Evolutionary conservation across 2,888 invertebrate genomes (phyloP).

Genomic region (Tachina fera): DNA sequence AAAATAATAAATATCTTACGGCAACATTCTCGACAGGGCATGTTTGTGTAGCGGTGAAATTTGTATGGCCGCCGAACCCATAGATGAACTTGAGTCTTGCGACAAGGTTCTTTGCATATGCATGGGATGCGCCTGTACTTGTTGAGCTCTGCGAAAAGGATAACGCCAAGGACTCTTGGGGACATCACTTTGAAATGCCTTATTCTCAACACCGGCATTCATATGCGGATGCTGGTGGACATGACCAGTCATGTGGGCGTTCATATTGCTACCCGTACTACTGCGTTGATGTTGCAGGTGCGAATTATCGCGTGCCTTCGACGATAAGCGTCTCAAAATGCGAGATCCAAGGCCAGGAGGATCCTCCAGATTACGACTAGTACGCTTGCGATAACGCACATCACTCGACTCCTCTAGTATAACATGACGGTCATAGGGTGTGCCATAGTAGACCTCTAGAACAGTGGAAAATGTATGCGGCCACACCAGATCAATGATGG

Average conservation of each 20-base stretch:
- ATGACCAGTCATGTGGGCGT: constrained; percentile 38
- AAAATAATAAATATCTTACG: constrained; percentile 76
- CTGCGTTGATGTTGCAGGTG: constrained; percentile 59
- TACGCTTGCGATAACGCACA: constrained; percentile 86
- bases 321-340: constrained; percentile 89
- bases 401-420: constrained; percentile 94
- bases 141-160: constrained; percentile 84
- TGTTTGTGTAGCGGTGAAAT: constrained; percentile 82
- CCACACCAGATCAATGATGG: constrained; percentile 92
- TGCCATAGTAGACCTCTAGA: constrained; percentile 94
- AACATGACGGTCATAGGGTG: constrained; percentile 95
- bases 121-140: constrained; percentile 77
- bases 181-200: constrained; percentile 86
- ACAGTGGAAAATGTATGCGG: constrained; percentile 96
- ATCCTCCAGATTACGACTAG: constrained; percentile 86
- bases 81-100: constrained; percentile 86
- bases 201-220: constrained; percentile 86
- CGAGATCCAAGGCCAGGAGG: constrained; percentile 86
- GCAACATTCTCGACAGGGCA: constrained; percentile 81
- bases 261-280: constrained; percentile 74
- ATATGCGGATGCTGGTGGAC: constrained; percentile 75
- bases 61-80: constrained; percentile 84
- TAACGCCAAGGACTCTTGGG: constrained; percentile 91
- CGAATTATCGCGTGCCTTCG: constrained; percentile 86
- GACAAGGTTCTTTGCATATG: constrained; percentile 84